Conservation (phyloP, 2,113 vertebrate genomes). For the Odocoileus virginianus region DNA sequence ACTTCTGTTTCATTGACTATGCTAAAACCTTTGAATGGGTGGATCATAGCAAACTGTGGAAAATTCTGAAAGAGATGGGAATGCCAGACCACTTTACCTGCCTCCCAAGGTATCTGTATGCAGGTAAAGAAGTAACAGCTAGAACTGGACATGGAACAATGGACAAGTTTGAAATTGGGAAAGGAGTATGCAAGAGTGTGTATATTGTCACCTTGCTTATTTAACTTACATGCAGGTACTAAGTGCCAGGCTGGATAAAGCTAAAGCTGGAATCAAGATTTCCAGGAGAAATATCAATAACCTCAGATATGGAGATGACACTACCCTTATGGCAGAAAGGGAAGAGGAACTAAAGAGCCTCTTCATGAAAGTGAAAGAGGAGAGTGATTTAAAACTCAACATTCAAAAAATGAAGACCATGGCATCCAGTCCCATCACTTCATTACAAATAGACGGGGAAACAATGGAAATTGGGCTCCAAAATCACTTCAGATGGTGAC, state of each 20-base stretch:
- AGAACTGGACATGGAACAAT: neutral
- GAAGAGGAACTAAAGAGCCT: neutral
- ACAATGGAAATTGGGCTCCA: neutral
- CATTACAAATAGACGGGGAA: neutral
- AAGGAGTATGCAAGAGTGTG: neutral
- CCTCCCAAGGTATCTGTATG: neutral
- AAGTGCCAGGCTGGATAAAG: neutral
- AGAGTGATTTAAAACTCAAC: neutral
- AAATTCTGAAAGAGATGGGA: neutral
- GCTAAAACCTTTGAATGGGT: neutral
- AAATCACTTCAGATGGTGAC: neutral
- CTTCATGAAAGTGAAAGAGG: neutral
- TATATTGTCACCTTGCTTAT: neutral
- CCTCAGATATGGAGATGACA: neutral
- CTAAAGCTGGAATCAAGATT: neutral
- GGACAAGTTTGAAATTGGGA: neutral
- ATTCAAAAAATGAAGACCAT: neutral
- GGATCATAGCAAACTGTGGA: neutral
- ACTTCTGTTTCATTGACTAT: neutral
- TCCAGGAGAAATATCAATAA: neutral
- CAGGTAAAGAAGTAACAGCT: neutral
- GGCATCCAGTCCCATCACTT: neutral
- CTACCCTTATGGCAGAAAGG: neutral
- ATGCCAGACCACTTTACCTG: neutral
- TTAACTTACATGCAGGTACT: neutral